Evolutionary conservation across 2,797 vertebrate species (phyloP), one percentile per base, ranked within the genome.

Genomic region (Microctenopoma lineatum): DNA sequence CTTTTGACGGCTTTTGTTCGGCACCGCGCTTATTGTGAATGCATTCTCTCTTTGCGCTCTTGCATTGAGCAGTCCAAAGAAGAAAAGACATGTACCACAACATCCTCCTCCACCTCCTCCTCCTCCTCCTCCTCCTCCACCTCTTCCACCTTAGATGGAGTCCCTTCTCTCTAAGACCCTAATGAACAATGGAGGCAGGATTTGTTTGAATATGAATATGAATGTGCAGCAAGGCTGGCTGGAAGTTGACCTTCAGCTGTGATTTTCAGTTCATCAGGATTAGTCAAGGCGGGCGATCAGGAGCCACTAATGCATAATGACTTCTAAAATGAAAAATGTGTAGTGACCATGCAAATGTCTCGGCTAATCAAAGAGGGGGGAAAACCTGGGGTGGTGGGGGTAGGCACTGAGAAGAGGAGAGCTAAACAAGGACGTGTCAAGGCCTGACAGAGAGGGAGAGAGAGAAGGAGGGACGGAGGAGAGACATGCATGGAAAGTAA

Each of bases 241-340:
- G 96, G 94, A 96, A 96, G 97, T 96, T 98, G 98, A 99, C 97
- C 97, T 99, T 99, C 98, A 99, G 97, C 97, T 96, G 96, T 96
- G 96, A 97, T 98, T 98, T 92, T 98, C 96, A 97, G 97, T 98
- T 99, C 97, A 97, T 98, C 96, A 98, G 97, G 98, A 98, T 99
- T 99, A 99, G 98, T 98, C 97, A 98, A 97, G 97, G 97, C 97
- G 96, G 96, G 96, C 97, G 97, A 98, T 98, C 97, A 97, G 96
- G 96, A 96, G 96, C 97, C 92, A 95, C 97, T 98, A 98, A 98
- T 98, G 97, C 97, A 98, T 99, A 99, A 99, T 99, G 97, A 98
- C 97, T 99, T 98, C 97, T 97, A 97, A 98, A 98, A 98, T 99
- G 97, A 98, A 99, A 98, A 98, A 98, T 98, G 97, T 98, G 97